Evolutionary conservation across 2,888 invertebrate species (phyloP).

Genomic region (Polymixis flavicincta): DNA sequence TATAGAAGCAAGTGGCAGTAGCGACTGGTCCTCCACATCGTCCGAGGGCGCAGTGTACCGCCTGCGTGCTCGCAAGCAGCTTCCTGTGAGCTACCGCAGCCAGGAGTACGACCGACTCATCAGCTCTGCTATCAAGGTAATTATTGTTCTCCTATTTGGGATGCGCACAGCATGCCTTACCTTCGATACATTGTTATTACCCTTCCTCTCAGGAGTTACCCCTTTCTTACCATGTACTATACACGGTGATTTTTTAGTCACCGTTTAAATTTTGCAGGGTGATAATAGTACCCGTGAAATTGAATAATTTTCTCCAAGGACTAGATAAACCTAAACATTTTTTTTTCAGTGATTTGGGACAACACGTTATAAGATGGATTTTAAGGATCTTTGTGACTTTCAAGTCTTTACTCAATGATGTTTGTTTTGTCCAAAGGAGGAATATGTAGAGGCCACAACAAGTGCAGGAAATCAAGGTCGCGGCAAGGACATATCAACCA

Average conservation of each 20-base stretch:
- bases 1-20: constrained; percentile 74
- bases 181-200: too few relatives aligned
- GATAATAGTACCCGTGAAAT: too few relatives aligned
- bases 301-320: too few relatives aligned
- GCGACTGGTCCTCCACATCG: constrained; percentile 84
- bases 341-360: neutral
- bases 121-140: constrained; percentile 96
- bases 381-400: too few relatives aligned
- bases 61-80: constrained; percentile 94
- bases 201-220: too few relatives aligned
- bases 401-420: neutral
- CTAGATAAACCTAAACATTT: neutral
- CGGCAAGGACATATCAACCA: constrained; percentile 98
- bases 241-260: too few relatives aligned
- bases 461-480: constrained; percentile 95
- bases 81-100: constrained; percentile 96
- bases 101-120: constrained; percentile 99
- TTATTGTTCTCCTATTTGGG: too few relatives aligned
- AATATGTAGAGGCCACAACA: constrained; percentile 93
- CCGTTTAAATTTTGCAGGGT: too few relatives aligned
- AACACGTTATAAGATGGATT: neutral
- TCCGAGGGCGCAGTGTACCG: constrained; percentile 95
- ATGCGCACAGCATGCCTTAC: too few relatives aligned
- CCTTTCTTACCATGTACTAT: too few relatives aligned
- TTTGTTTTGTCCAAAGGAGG: constrained; percentile 88